phyloP scores from a whole-genome alignment of 1,140 invertebrate species.

The Eurytemora carolleeae region DNA sequence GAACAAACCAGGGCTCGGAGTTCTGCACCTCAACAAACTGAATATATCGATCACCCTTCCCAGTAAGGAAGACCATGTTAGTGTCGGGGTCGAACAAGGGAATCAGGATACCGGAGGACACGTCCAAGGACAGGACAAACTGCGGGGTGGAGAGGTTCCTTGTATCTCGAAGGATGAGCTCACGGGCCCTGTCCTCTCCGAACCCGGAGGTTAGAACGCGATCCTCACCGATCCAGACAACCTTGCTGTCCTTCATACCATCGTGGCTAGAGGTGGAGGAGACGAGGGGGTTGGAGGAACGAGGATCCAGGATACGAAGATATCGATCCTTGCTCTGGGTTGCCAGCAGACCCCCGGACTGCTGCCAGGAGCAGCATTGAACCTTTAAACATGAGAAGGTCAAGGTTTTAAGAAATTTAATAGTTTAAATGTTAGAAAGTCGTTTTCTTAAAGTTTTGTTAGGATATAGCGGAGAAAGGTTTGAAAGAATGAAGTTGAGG shows the following conservation, averaged over 20 bases:
- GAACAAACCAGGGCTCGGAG: constrained; percentile 55
- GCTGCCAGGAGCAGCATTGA: constrained; percentile 61
- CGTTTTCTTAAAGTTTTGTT: too few relatives aligned
- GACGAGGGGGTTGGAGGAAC: constrained; percentile 33
- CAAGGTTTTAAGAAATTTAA: constrained; percentile 25
- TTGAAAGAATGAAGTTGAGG: too few relatives aligned
- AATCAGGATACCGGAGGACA: constrained; percentile 70
- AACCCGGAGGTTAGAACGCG: constrained; percentile 58
- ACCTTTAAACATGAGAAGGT: constrained; percentile 26
- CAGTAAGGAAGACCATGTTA: constrained; percentile 75
- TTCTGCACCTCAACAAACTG: constrained; percentile 64
- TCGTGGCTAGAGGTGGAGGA: constrained; percentile 50
- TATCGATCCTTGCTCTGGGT: constrained; percentile 60
- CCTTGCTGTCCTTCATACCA: constrained; percentile 68
- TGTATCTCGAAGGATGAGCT: constrained; percentile 66
- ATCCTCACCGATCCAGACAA: constrained; percentile 67
- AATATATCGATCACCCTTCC: constrained; percentile 76
- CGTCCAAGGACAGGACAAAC: constrained; percentile 57
- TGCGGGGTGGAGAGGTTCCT: constrained; percentile 54
- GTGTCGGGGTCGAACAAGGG: constrained; percentile 75
- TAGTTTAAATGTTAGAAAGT: constrained; percentile 53
- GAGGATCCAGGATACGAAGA: constrained; percentile 55
- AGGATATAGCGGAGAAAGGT: too few relatives aligned
- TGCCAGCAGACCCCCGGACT: constrained; percentile 42
- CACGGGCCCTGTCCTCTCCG: constrained; percentile 45